Evolutionary conservation across 2,888 invertebrate species (phyloP).

Genomic region (Athetis lepigone): DNA sequence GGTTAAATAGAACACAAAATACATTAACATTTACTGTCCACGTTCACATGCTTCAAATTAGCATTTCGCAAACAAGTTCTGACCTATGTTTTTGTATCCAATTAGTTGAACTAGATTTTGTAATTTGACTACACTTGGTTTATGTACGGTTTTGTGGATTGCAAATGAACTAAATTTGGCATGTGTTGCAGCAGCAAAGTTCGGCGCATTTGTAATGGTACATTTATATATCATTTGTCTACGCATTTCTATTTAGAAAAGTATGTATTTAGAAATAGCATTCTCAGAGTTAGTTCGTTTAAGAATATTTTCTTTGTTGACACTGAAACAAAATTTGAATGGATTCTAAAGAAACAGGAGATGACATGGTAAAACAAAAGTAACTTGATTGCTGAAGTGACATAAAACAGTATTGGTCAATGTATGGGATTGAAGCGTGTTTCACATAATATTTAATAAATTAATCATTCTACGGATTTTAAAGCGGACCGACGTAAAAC

Average conservation of each 20-base stretch:
- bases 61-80: constrained; percentile 63
- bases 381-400: no score
- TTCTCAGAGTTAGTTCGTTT: no score
- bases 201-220: constrained; percentile 37
- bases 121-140: constrained; percentile 61
- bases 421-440: neutral
- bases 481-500: constrained; percentile 10
- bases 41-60: constrained; percentile 58
- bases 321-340: no score
- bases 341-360: no score
- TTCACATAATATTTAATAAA: constrained; percentile 5
- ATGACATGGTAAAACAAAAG: no score
- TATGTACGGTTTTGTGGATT: constrained; percentile 58
- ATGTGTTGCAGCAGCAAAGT: constrained; percentile 45
- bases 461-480: constrained; percentile 1
- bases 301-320: no score
- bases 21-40: constrained; percentile 50
- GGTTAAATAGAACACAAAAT: constrained; percentile 42
- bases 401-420: neutral
- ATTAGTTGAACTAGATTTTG: constrained; percentile 65
- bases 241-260: neutral
- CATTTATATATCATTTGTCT: constrained; percentile 14
- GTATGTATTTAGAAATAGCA: neutral
- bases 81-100: constrained; percentile 66
- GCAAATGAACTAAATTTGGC: constrained; percentile 62